Percentiles rank a stretch among this genome's conserved stretches.
Conservation (phyloP, 1,140 invertebrate genomes). For the Dysdera silvatica region DNA sequence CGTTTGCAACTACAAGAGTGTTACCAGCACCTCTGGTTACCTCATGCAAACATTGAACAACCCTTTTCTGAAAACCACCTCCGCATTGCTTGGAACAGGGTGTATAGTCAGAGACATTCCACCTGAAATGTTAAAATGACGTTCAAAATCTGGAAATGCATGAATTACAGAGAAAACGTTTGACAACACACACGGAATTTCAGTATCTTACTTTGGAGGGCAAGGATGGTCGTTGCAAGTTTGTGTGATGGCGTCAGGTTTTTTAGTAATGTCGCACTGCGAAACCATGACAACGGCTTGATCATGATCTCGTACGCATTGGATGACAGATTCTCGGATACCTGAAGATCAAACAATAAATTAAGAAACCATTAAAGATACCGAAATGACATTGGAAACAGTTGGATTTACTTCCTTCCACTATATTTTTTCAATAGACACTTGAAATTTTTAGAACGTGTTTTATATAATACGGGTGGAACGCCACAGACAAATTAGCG, state of each 20-base stretch:
- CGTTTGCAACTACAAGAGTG: constrained; percentile 76
- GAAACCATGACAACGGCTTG: constrained; percentile 72
- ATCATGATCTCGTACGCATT: constrained; percentile 78
- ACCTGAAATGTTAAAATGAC: constrained; percentile 39
- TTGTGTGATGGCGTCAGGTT: constrained; percentile 78
- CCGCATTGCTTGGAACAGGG: constrained; percentile 84
- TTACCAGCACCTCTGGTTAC: constrained; percentile 70
- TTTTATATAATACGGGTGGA: no score
- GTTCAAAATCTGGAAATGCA: background rate
- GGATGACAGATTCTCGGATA: constrained; percentile 78
- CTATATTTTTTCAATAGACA: no score
- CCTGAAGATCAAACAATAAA: constrained; percentile 44
- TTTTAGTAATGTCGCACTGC: constrained; percentile 68
- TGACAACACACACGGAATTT: background rate
- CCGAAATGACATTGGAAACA: background rate
- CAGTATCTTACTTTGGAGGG: constrained; percentile 42
- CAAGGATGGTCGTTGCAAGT: constrained; percentile 91
- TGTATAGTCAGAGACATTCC: constrained; percentile 66
- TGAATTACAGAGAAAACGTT: background rate
- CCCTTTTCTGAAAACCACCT: constrained; percentile 57
- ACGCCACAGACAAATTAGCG: no score
- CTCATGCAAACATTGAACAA: constrained; percentile 80
- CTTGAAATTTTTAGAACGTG: no score
- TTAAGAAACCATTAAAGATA: background rate
- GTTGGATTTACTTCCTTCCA: no score